Conservation (phyloP, 1,140 invertebrate genomes). For the Brachionus plicatilis region DNA sequence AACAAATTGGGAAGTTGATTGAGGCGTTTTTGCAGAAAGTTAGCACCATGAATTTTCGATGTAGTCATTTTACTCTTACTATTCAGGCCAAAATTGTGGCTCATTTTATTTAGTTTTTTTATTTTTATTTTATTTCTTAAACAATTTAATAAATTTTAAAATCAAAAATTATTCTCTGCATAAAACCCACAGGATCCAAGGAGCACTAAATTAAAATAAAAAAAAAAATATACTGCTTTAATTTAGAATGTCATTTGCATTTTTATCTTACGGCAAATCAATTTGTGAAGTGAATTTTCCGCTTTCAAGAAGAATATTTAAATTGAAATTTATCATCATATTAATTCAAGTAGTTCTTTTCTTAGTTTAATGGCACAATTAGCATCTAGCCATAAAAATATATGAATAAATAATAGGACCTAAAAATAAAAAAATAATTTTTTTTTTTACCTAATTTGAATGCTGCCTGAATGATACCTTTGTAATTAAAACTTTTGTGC, state of each 20-base stretch:
- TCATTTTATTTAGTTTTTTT: not conserved
- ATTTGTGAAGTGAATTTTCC: not conserved
- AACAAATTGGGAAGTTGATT: conserved; percentile 12
- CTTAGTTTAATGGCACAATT: not conserved
- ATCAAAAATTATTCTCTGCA: not conserved
- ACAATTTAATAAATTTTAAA: not conserved
- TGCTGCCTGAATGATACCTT: not conserved
- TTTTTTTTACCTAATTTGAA: not conserved
- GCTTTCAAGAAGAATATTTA: not conserved
- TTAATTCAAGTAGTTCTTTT: not conserved
- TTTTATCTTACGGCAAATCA: not conserved
- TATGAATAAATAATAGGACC: not conserved
- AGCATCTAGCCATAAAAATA: not conserved
- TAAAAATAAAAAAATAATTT: not conserved
- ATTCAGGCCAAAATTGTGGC: not conserved
- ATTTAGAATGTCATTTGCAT: not conserved
- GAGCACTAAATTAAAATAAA: not conserved
- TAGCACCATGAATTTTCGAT: not conserved
- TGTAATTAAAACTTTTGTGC: conserved; percentile 1
- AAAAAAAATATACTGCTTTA: not conserved
- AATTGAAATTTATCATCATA: not conserved
- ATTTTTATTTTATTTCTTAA: not conserved
- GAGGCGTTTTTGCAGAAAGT: conserved; percentile 5
- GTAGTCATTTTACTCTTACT: not conserved
- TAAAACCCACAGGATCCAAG: not conserved